Percentiles rank a stretch among this genome's conserved stretches.
Conservation (phyloP, 2,797 vertebrate genomes). For the Halcyon badia region DNA sequence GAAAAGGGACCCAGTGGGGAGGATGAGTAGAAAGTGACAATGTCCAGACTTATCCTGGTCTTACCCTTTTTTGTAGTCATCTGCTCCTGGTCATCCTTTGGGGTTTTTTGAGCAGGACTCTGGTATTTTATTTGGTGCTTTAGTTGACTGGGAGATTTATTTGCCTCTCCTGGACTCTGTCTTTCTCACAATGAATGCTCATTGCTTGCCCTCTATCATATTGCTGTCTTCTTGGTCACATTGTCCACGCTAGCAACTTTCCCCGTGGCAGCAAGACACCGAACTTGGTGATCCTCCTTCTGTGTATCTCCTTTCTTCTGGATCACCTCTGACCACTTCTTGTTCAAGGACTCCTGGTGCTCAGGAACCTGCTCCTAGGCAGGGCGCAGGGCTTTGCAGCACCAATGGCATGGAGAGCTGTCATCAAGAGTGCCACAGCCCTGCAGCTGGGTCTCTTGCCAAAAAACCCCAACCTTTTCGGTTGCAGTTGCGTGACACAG, state of each 20-base stretch:
- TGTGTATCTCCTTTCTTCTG: neutral
- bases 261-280: neutral
- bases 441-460: neutral
- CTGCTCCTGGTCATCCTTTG: neutral
- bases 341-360: neutral
- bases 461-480: neutral
- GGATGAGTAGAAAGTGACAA: neutral
- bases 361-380: neutral
- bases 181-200: neutral
- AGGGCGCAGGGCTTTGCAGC: neutral
- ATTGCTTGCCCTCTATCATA: neutral
- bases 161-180: neutral
- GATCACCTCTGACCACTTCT: neutral
- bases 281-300: neutral
- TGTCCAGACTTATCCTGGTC: neutral
- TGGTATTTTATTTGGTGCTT: neutral
- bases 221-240: neutral
- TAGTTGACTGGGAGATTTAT: neutral
- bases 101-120: neutral
- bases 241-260: neutral
- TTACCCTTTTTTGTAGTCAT: neutral
- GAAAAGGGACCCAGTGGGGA: neutral
- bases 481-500: neutral
- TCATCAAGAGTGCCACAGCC: accelerated
- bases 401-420: accelerated